Conservation (phyloP, 2,113 vertebrate species). For the Sigmodon hispidus region DNA sequence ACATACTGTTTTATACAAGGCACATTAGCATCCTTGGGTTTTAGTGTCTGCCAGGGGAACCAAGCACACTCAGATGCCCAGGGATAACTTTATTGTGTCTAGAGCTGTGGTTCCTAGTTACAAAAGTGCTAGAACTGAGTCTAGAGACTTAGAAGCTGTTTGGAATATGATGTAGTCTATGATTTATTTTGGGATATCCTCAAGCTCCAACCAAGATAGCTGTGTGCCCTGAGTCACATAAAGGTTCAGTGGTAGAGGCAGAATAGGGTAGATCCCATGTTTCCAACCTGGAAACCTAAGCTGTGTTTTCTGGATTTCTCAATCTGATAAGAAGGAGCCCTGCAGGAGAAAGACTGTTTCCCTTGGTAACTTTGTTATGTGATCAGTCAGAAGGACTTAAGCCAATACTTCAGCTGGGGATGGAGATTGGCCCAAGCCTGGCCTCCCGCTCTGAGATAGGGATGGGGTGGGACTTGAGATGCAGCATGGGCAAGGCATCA, state of each 20-base stretch:
- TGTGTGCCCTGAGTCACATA: background rate
- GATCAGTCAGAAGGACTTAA: background rate
- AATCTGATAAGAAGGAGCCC: conserved; percentile 51
- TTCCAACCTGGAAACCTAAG: conserved; percentile 49
- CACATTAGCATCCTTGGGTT: background rate
- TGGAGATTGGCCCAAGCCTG: background rate
- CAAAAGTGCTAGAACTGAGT: background rate
- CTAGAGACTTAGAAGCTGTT: background rate
- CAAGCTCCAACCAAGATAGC: background rate
- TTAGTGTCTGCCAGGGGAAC: background rate
- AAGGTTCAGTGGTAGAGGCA: background rate
- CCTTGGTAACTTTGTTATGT: conserved; percentile 26
- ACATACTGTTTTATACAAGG: background rate
- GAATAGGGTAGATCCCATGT: background rate
- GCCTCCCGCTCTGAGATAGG: background rate
- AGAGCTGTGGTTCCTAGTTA: background rate
- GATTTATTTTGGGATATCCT: background rate
- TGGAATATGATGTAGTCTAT: background rate
- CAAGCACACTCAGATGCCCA: background rate
- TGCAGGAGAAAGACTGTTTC: conserved; percentile 11
- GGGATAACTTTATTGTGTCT: background rate
- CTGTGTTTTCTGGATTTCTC: background rate
- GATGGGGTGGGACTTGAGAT: background rate
- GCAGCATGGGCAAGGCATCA: background rate
- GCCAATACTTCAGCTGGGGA: background rate